Evolutionary conservation across 2,888 invertebrate species (phyloP), one percentile per base, ranked within the genome.

Genomic region (Trachelus troglodyta): DNA sequence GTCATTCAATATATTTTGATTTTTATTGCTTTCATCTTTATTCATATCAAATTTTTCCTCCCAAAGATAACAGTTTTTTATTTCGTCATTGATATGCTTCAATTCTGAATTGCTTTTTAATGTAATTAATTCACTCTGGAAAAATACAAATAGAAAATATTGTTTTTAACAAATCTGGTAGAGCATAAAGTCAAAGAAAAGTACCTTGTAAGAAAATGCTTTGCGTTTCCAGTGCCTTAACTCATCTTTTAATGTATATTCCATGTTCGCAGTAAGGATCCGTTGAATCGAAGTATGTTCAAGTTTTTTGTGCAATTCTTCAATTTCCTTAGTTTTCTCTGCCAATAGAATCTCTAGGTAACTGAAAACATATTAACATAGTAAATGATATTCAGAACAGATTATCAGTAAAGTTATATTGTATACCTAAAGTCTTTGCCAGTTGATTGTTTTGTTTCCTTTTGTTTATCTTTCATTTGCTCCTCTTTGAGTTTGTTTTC

Each of bases 1-100:
- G 23, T 23, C 23, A 9, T 23, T 56, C 9, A 40, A 90, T 1
- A 92, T 23, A 23, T 23, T 56, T 56, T 56, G 56, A 56, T 56
- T 56, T 56, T 92, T 3, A 94, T 90, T 0, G 86, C 81, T 9
- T 87, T 87, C 87, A 94, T 94, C 84, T 94, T 94, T 30, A 94
- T 90, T 77, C 93, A 90, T 82, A 93, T 94, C 34, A 94, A 89
- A 74, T 91, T 89, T 0, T 93, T 56, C 23, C 56, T 56, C 56
- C 56, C 6, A 56, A 23, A 56, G 56, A 23, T 56, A 23, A 56
- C 15, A 23, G 9, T 56, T 56, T 56, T 56, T 56, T 6, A 56
- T 56, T 23, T 56, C 56, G 2, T 56, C 56, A 23, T 56, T 56
- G 6, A 56, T 23, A 23, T 15, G 56, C 23, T 56, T 56, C 56